Conservation (phyloP, 2,797 vertebrate species). For the Acipenser oxyrinchus region DNA sequence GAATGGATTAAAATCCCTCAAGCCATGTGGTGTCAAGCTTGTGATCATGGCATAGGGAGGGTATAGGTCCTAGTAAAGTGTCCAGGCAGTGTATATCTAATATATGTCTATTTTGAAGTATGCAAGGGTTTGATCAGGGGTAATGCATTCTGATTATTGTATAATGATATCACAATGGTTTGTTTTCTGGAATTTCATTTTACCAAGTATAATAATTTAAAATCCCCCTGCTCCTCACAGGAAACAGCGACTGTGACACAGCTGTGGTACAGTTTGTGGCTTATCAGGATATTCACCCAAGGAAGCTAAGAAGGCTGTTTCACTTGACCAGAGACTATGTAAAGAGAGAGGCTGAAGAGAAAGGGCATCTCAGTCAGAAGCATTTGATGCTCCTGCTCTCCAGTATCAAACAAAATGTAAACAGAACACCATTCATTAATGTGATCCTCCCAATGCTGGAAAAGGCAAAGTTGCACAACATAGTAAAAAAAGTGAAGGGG, state of each 20-base stretch:
- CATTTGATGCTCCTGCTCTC: neutral
- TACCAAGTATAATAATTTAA: neutral
- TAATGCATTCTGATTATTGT: too few species aligned
- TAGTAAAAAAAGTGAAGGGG: slow-evolving; percentile 10
- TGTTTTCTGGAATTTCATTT: neutral
- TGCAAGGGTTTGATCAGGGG: too few species aligned
- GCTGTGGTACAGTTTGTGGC: slow-evolving; percentile 17
- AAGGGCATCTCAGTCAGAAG: neutral
- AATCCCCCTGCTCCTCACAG: slow-evolving; percentile 1
- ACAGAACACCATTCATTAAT: neutral
- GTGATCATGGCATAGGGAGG: too few species aligned
- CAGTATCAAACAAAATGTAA: neutral
- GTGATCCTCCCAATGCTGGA: slow-evolving; percentile 6
- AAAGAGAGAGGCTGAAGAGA: neutral
- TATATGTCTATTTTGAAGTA: too few species aligned
- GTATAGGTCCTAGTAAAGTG: too few species aligned
- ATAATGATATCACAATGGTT: neutral
- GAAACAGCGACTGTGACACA: slow-evolving; percentile 9
- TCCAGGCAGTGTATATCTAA: too few species aligned
- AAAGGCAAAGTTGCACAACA: slow-evolving; percentile 4
- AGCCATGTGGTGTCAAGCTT: too few species aligned
- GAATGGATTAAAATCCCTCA: too few species aligned
- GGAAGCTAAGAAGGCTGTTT: slow-evolving; percentile 12
- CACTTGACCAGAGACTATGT: neutral
- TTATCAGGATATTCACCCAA: slow-evolving; percentile 8